A percentile compares a stretch with the other conserved stretches of the same genome.
phyloP scores from a whole-genome alignment of 2,113 vertebrate genomes.

The Pluvialis apricaria region DNA sequence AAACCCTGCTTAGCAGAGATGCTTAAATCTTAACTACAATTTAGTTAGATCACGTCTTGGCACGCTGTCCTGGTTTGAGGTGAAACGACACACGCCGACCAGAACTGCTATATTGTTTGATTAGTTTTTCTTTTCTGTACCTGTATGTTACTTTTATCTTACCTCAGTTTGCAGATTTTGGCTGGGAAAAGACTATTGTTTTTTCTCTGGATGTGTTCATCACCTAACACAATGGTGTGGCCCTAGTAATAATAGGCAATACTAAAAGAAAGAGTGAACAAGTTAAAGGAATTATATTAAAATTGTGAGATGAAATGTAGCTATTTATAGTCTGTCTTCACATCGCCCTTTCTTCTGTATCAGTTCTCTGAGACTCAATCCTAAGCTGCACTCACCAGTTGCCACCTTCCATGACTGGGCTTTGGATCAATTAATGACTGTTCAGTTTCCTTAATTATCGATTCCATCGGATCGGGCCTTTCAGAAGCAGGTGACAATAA shows the following conservation, averaged over 20 bases:
- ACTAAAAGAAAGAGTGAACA: neutral
- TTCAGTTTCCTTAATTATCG: neutral
- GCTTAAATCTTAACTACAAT: neutral
- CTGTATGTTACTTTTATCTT: neutral
- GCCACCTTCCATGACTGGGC: neutral
- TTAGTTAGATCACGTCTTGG: neutral
- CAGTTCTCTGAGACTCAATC: neutral
- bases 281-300: neutral
- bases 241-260: neutral
- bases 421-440: neutral
- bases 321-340: neutral
- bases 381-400: neutral
- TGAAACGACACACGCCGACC: neutral
- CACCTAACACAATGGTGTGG: neutral
- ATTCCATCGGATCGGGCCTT: neutral
- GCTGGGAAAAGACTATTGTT: neutral
- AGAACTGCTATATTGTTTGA: neutral
- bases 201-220: neutral
- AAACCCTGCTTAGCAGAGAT: neutral
- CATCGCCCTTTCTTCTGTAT: neutral
- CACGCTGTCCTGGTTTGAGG: neutral
- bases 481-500: neutral
- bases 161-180: neutral
- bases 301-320: neutral
- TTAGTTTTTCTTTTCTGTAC: neutral